Evolutionary conservation across 2,888 invertebrate species (phyloP).

Genomic region (Colostygia pectinataria): DNA sequence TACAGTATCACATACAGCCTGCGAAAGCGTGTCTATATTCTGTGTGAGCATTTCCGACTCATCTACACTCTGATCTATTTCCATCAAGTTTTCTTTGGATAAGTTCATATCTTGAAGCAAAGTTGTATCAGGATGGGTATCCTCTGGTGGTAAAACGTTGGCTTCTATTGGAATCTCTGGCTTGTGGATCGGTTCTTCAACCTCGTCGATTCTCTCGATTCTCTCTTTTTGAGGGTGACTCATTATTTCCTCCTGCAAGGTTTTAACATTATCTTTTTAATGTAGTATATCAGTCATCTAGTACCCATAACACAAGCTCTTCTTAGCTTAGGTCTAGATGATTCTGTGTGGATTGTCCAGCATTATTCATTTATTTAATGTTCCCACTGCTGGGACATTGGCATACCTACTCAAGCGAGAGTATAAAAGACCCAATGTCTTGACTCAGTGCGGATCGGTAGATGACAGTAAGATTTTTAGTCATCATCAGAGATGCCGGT

Average conservation of each 20-base stretch:
- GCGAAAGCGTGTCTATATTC: slow-evolving; percentile 47
- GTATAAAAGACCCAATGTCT: too few species aligned
- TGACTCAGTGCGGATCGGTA: too few species aligned
- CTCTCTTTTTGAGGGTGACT: slow-evolving; percentile 27
- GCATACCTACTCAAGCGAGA: too few species aligned
- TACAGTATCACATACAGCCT: slow-evolving; percentile 38
- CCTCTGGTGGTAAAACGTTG: slow-evolving; percentile 2
- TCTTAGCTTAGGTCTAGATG: too few species aligned
- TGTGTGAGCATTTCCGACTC: slow-evolving; percentile 59
- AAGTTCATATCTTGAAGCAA: slow-evolving; percentile 24
- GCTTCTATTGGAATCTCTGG: slow-evolving; percentile 16
- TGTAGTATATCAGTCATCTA: too few species aligned
- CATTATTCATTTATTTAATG: too few species aligned
- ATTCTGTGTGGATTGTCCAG: too few species aligned
- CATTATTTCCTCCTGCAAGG: slow-evolving; percentile 36
- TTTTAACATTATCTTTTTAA: background rate
- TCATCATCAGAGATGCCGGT: too few species aligned
- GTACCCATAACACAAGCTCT: too few species aligned
- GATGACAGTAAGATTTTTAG: too few species aligned
- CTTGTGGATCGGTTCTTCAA: slow-evolving; percentile 31
- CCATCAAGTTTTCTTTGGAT: slow-evolving; percentile 26
- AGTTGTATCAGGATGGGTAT: slow-evolving; percentile 17
- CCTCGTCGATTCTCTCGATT: slow-evolving; percentile 46
- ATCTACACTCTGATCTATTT: slow-evolving; percentile 35
- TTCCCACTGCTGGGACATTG: too few species aligned